A percentile compares a stretch with the other conserved stretches of the same genome.
Evolutionary conservation across 1,140 invertebrate genomes (phyloP).

Genomic region (Cydia splendana): DNA sequence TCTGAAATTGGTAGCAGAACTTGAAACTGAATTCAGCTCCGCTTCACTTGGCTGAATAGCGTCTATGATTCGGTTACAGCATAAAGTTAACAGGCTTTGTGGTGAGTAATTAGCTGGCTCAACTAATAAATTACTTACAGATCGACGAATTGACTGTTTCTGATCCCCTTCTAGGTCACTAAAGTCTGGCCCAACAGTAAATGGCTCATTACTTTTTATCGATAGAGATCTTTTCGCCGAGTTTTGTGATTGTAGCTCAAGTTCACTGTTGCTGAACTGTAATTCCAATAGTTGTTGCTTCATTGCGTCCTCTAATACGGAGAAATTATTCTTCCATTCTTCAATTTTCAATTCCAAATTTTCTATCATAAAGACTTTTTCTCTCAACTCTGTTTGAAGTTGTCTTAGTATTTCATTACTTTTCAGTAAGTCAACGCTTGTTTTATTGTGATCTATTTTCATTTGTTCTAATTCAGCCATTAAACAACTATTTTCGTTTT

Average conservation of each 20-base stretch:
- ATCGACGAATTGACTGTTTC: constrained; percentile 15
- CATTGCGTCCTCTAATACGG: constrained; percentile 47
- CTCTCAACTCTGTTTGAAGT: constrained; percentile 49
- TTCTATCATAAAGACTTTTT: constrained; percentile 53
- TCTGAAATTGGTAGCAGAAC: constrained; percentile 39
- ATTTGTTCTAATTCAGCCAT: constrained; percentile 47
- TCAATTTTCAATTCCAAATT: constrained; percentile 51
- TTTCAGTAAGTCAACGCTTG: constrained; percentile 47
- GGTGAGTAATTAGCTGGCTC: constrained; percentile 46
- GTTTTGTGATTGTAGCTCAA: constrained; percentile 42
- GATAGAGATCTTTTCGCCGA: constrained; percentile 33
- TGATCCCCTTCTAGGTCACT: constrained; percentile 10
- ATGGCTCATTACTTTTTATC: constrained; percentile 34
- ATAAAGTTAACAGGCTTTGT: constrained; percentile 64
- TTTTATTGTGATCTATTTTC: constrained; percentile 44
- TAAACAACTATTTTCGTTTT: constrained; percentile 46
- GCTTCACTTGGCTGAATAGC: constrained; percentile 48
- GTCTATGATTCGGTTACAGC: constrained; percentile 62
- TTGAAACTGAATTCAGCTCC: constrained; percentile 39
- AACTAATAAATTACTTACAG: constrained; percentile 23
- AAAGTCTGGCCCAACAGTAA: constrained; percentile 16
- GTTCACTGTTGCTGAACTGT: constrained; percentile 48
- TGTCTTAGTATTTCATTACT: constrained; percentile 48
- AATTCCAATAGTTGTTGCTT: constrained; percentile 52
- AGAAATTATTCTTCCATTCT: constrained; percentile 56